A percentile compares a stretch with the other conserved stretches of the same genome.
These are phyloP conservation scores for Cremastobaeus sp. DNA, from an alignment of 2,888 invertebrate species.

Conservation along the genomic window DNA sequence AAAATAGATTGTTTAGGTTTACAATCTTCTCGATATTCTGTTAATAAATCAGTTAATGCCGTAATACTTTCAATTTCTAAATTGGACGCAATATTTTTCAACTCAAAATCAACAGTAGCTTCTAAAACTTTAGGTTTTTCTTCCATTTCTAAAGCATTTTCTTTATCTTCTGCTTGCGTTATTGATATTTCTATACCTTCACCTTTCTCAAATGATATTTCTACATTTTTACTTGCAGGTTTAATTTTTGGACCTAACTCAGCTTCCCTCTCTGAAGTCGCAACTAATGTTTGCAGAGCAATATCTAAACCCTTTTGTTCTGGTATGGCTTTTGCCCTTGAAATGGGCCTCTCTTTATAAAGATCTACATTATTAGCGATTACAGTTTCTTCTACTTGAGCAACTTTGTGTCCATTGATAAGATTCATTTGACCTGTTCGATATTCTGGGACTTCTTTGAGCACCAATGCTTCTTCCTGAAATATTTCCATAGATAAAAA, in stretches of 20 bases:
- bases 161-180: conserved; percentile 76
- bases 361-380: conserved; percentile 66
- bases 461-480: conserved; percentile 67
- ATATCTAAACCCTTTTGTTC: conserved; percentile 78
- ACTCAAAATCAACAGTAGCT: conserved; percentile 70
- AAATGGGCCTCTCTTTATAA: conserved; percentile 74
- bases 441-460: conserved; percentile 65
- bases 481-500: no score
- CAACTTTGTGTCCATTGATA: conserved; percentile 71
- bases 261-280: conserved; percentile 80
- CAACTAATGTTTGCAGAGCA: conserved; percentile 78
- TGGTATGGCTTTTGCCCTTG: conserved; percentile 69
- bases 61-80: conserved; percentile 70
- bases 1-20: conserved; percentile 68
- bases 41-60: conserved; percentile 63
- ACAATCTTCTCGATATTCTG: conserved; percentile 61
- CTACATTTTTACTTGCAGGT: conserved; percentile 80
- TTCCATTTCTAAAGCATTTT: conserved; percentile 66
- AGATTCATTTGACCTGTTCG: conserved; percentile 66
- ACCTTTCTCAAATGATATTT: conserved; percentile 80
- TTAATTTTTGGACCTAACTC: conserved; percentile 75
- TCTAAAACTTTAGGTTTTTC: conserved; percentile 66
- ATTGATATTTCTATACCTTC: conserved; percentile 82
- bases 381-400: conserved; percentile 72
- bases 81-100: conserved; percentile 68